These are phyloP conservation scores for Caenorhabditis doughertyi DNA, from an alignment of 2,888 invertebrate species.

Conservation along the genomic window DNA sequence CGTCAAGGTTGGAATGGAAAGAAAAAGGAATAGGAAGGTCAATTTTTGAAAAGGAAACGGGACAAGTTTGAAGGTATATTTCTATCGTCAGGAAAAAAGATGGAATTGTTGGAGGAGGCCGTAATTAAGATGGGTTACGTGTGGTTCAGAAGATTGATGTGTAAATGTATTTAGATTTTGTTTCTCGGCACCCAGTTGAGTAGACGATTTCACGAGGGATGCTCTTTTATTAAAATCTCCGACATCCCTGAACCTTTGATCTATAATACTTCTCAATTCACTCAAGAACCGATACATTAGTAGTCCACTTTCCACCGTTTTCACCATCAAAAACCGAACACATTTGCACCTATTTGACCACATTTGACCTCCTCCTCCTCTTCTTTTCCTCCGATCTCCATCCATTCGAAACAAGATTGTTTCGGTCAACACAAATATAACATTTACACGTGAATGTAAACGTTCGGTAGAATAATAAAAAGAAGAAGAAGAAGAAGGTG, in stretches of 20 bases:
- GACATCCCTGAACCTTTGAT: slow-evolving; percentile 6
- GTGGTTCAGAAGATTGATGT: slow-evolving; percentile 10
- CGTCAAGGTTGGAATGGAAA: slow-evolving; percentile 39
- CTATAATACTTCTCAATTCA: neutral
- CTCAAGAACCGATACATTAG: neutral
- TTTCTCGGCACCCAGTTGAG: no score
- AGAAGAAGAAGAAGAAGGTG: slow-evolving; percentile 17
- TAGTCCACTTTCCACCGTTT: neutral
- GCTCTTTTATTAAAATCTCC: no score
- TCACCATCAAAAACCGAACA: slow-evolving; percentile 8
- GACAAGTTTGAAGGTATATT: no score
- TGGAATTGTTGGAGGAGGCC: neutral
- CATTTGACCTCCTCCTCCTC: slow-evolving; percentile 33
- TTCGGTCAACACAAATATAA: slow-evolving; percentile 21
- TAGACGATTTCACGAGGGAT: no score
- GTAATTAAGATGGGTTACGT: slow-evolving; percentile 20
- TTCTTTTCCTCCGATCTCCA: slow-evolving; percentile 15
- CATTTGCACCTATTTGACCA: slow-evolving; percentile 45
- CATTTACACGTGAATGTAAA: slow-evolving; percentile 16
- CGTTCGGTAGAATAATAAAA: no score
- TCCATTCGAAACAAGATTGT: slow-evolving; percentile 39
- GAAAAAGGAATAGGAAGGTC: slow-evolving; percentile 22
- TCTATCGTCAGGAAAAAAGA: slow-evolving; percentile 9
- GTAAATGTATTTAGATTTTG: slow-evolving; percentile 22
- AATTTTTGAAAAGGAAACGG: slow-evolving; percentile 30